Base-by-base conservation (phyloP, 1,140 invertebrate genomes). In the Apis dorsata region DNA sequence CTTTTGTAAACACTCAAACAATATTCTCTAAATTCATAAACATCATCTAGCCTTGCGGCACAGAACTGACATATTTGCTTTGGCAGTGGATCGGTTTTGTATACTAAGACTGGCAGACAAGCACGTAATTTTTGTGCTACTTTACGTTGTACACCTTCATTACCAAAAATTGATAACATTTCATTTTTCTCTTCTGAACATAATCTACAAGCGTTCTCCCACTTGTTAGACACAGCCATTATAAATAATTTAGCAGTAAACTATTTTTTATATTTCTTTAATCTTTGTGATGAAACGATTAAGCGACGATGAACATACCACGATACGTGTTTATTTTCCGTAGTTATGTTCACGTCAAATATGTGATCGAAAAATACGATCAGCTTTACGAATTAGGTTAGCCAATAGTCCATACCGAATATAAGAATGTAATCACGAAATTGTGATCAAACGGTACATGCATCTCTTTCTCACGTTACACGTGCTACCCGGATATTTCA, bases 61-160 rank as follows among this genome's bases (percentile, higher is more conserved):
- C 92, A 93, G 70, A 92, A 93, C 77, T 93, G 92, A 65, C 92
- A 93, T 53, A 93, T 92, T 85, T 92, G 89, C 79, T 93, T 93
- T 49, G 92, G 92, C 85, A 93, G 81, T 34, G 92, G 92, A 85
- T 93, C 92, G 21, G 88, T 91, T 85, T 91, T 90, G 76, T 93
- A 93, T 0, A 93, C 92, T 70, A 93, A 75, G 17, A 93, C 88
- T 11, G 92, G 92, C 21, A 93, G 78, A 62, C 91, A 92, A 11
- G 91, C 91, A 17, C 91, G 84, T 49, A 93, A 65, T 79, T 93
- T 93, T 62, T 93, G 88, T 19, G 85, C 90, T 15, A 92, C 89
- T 66, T 88, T 92, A 19, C 92, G 84, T 24, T 90, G 89, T 10
- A 90, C 15, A 8, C 91, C 91, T 66, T 93, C 92, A 5, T 89